These are phyloP conservation scores for Lutraria lutraria DNA, from an alignment of 2,888 invertebrate species.

Conservation along the genomic window DNA sequence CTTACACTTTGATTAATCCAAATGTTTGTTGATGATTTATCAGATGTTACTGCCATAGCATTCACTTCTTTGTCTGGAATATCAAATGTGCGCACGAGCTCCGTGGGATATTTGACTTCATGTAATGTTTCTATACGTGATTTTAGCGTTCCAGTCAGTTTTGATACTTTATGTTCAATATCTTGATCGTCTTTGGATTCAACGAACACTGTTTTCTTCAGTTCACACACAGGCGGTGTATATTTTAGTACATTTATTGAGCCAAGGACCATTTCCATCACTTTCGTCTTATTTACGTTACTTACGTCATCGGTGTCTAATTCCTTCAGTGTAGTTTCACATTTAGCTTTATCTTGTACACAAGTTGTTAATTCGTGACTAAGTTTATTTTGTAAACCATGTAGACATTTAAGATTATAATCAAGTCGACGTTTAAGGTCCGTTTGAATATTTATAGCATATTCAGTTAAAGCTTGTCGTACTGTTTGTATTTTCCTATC, in stretches of 20 bases:
- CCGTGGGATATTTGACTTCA: constrained; percentile 33
- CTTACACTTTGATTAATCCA: constrained; percentile 43
- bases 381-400: constrained; percentile 12
- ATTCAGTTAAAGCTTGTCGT: constrained; percentile 31
- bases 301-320: background rate
- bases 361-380: constrained; percentile 21
- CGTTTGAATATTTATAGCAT: constrained; percentile 25
- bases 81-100: constrained; percentile 19
- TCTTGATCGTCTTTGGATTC: background rate
- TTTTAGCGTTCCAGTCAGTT: constrained; percentile 37
- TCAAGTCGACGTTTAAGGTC: constrained; percentile 24
- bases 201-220: constrained; percentile 22
- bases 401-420: constrained; percentile 37
- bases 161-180: constrained; percentile 12
- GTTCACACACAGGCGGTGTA: constrained; percentile 31
- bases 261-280: constrained; percentile 38
- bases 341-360: constrained; percentile 42
- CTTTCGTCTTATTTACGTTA: constrained; percentile 46
- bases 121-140: constrained; percentile 32
- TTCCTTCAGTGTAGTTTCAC: constrained; percentile 25
- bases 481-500: constrained; percentile 27
- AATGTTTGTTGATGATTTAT: constrained; percentile 9
- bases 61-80: constrained; percentile 38
- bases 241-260: constrained; percentile 30
- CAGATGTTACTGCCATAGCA: constrained; percentile 30